Evolutionary conservation across 2,888 invertebrate species (phyloP).

Genomic region (Melipona beecheii): DNA sequence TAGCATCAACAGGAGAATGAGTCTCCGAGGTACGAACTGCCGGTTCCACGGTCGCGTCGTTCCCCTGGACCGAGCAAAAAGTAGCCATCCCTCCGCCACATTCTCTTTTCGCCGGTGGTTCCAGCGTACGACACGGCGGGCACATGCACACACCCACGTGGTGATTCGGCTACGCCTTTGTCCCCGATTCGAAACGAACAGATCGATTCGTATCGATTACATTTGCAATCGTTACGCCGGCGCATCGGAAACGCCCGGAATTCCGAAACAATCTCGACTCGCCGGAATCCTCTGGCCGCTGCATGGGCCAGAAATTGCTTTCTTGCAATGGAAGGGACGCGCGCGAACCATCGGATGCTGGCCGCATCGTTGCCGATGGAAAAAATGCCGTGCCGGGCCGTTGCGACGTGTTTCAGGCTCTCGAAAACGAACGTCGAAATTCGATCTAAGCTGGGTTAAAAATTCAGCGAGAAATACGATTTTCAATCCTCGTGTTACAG

Average conservation of each 20-base stretch:
- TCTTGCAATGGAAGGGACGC: not conserved
- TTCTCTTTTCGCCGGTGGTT: slow-evolving; percentile 40
- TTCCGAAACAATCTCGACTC: slow-evolving; percentile 8
- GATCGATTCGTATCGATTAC: slow-evolving; percentile 57
- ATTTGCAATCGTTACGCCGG: slow-evolving; percentile 53
- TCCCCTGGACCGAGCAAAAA: slow-evolving; percentile 52
- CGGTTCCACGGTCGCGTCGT: slow-evolving; percentile 31
- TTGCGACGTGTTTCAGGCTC: not conserved
- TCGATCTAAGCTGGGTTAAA: too few relatives aligned
- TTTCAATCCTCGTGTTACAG: too few relatives aligned
- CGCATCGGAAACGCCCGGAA: slow-evolving; percentile 25
- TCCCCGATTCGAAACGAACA: slow-evolving; percentile 42
- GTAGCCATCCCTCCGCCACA: slow-evolving; percentile 32
- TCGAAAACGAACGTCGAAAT: not conserved
- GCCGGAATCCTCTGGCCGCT: not conserved
- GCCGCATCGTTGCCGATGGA: not conserved
- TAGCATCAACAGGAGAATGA: slow-evolving; percentile 46
- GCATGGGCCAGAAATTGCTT: not conserved
- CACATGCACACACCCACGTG: slow-evolving; percentile 40
- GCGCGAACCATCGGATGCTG: not conserved
- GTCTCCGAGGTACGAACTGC: slow-evolving; percentile 56
- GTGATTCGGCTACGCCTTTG: slow-evolving; percentile 48
- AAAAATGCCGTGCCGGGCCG: not conserved
- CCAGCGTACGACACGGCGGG: not conserved
- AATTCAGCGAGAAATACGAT: not conserved